These are phyloP conservation scores for Sinocyclocheilus maitianheensis DNA, from an alignment of 2,113 vertebrate genomes.

Conservation along the genomic window DNA sequence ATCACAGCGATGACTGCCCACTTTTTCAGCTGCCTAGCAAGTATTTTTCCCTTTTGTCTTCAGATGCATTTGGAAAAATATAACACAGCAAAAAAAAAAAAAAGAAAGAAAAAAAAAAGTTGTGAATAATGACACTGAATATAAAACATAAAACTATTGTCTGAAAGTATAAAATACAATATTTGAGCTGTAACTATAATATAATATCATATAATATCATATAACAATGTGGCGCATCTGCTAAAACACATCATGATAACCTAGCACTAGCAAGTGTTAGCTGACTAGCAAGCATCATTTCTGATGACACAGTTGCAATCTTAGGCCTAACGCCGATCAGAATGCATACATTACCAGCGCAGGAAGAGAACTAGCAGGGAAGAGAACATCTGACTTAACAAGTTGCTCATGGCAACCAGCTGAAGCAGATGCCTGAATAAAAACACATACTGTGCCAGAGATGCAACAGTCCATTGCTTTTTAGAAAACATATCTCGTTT, in stretches of 20 bases:
- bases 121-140: neutral
- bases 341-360: conserved; percentile 28
- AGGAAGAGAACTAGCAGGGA: neutral
- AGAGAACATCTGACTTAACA: conserved; percentile 36
- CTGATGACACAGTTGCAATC: neutral
- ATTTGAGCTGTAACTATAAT: too few species aligned
- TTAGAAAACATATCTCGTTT: neutral
- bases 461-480: conserved; percentile 18
- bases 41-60: neutral
- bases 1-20: neutral
- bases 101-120: neutral
- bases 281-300: neutral
- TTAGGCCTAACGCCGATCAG: neutral
- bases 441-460: conserved; percentile 24
- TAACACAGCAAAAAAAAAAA: neutral
- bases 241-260: neutral
- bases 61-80: neutral
- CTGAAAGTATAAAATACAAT: neutral
- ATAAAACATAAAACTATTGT: too few species aligned
- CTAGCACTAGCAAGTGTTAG: neutral
- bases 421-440: conserved; percentile 30
- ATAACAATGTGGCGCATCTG: neutral
- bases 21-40: neutral
- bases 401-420: conserved; percentile 44
- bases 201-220: neutral